Percentiles rank a stretch among this genome's conserved stretches.
Evolutionary conservation across 1,140 invertebrate species (phyloP).

Genomic region (Drosophila biarmipes): DNA sequence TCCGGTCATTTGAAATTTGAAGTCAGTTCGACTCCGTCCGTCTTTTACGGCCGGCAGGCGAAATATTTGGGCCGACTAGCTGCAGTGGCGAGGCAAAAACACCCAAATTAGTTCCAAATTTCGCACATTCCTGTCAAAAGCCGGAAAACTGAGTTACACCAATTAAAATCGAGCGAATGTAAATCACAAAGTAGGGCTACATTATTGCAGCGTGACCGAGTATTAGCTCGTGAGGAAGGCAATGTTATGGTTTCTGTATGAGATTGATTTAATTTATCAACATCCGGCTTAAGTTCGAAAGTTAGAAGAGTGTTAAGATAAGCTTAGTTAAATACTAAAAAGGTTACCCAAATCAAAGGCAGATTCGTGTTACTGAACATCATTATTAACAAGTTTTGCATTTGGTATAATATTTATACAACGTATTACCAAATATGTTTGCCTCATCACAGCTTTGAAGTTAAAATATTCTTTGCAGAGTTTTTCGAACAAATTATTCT

Average conservation of each 20-base stretch:
- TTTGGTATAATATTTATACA: too few species aligned
- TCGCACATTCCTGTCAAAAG: constrained; percentile 29
- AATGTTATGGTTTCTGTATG: neutral
- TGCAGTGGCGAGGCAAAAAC: constrained; percentile 34
- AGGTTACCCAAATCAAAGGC: too few species aligned
- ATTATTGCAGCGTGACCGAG: neutral
- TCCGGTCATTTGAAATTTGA: constrained; percentile 13
- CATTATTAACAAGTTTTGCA: too few species aligned
- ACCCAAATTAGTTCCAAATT: constrained; percentile 63
- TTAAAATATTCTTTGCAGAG: too few species aligned
- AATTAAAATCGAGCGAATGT: constrained; percentile 8
- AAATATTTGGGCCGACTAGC: constrained; percentile 12
- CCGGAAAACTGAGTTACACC: constrained; percentile 26
- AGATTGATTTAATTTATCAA: constrained; percentile 1
- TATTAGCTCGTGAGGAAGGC: neutral
- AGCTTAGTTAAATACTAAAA: too few species aligned
- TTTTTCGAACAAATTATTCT: neutral
- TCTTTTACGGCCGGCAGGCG: neutral
- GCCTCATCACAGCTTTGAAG: too few species aligned
- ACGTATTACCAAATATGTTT: too few species aligned
- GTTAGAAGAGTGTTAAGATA: neutral
- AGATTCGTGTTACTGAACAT: too few species aligned
- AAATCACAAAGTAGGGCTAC: constrained; percentile 11
- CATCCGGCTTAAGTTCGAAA: too few species aligned
- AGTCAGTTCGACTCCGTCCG: constrained; percentile 6